Conservation (phyloP, 2,888 invertebrate species). For the Drosophila nr. perissopoda region DNA sequence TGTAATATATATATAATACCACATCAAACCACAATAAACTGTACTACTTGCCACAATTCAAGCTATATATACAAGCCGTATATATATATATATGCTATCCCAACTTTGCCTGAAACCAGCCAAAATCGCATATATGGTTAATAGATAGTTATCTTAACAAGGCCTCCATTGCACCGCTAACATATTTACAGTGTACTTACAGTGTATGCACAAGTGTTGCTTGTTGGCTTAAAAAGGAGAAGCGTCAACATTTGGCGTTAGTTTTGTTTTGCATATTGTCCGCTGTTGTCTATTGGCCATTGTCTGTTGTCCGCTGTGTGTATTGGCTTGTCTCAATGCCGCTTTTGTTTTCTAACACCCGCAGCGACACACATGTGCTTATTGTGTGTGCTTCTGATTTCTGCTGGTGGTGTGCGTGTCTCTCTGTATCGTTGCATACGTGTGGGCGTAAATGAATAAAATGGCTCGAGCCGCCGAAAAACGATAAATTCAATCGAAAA, state of each 20-base stretch:
- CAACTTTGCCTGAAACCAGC: no score
- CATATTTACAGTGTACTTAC: slow-evolving; percentile 47
- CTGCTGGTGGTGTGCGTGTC: slow-evolving; percentile 1
- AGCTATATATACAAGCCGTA: neutral
- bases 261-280: slow-evolving; percentile 76
- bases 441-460: slow-evolving; percentile 82
- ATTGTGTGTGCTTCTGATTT: slow-evolving; percentile 3
- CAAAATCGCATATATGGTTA: slow-evolving; percentile 2
- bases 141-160: neutral
- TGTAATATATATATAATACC: neutral
- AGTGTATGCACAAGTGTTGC: slow-evolving; percentile 24
- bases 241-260: slow-evolving; percentile 65
- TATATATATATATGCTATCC: no score
- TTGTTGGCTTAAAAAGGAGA: slow-evolving; percentile 32
- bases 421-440: slow-evolving; percentile 71
- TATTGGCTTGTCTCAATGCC: slow-evolving; percentile 60
- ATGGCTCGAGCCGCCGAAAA: slow-evolving; percentile 81
- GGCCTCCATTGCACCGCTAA: neutral
- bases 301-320: slow-evolving; percentile 16
- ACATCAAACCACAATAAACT: neutral
- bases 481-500: slow-evolving; percentile 85
- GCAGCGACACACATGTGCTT: slow-evolving; percentile 67
- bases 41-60: neutral
- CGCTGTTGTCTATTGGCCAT: slow-evolving; percentile 17
- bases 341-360: slow-evolving; percentile 81